Percentiles rank a stretch among this genome's conserved stretches.
Conservation (phyloP, 2,113 vertebrate genomes). For the Cinclus cinclus region DNA sequence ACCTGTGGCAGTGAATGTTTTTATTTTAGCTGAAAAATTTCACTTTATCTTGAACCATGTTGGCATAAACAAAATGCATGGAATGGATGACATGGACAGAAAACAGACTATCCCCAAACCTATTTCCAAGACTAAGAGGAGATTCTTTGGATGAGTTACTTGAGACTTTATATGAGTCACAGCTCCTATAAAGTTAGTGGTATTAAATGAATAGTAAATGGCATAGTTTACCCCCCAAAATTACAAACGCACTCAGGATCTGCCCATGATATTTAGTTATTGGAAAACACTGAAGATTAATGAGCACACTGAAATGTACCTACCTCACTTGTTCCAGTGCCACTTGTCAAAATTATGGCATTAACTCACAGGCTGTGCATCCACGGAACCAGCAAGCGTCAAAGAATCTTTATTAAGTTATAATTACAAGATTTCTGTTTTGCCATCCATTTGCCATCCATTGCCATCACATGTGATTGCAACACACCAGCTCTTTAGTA, state of each 20-base stretch:
- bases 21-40: neutral
- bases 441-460: neutral
- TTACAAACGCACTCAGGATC: neutral
- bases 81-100: neutral
- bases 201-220: neutral
- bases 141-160: neutral
- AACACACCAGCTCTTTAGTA: neutral
- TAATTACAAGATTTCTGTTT: conserved; percentile 43
- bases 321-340: neutral
- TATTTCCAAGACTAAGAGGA: neutral
- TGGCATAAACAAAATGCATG: neutral
- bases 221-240: neutral
- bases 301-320: neutral
- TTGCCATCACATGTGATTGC: neutral
- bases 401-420: conserved; percentile 32
- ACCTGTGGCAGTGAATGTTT: neutral
- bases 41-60: neutral
- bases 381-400: neutral
- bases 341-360: neutral
- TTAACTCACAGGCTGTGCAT: conserved; percentile 27
- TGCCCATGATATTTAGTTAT: neutral
- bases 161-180: neutral
- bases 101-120: neutral
- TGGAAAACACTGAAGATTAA: neutral
- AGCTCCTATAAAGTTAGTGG: neutral